phyloP scores from a whole-genome alignment of 1,140 invertebrate genomes.

The Luehdorfia chinensis region DNA sequence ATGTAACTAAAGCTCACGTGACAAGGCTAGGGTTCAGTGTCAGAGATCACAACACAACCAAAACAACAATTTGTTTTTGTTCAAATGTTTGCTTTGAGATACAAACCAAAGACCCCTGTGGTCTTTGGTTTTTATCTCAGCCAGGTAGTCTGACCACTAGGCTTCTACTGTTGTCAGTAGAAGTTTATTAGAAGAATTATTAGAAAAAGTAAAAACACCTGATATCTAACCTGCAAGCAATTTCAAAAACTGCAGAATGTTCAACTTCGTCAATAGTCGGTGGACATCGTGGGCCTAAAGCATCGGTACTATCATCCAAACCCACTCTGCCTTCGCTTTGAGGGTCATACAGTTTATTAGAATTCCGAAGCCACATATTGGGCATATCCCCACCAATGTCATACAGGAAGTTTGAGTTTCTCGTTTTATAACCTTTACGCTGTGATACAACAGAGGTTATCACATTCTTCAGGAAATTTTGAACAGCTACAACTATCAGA shows the following conservation, averaged over 20 bases:
- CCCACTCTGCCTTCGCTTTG: slow-evolving; percentile 70
- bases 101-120: no score
- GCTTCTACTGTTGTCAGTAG: no score
- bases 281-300: slow-evolving; percentile 67
- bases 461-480: slow-evolving; percentile 87
- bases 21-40: no score
- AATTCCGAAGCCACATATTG: slow-evolving; percentile 84
- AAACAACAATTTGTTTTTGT: no score
- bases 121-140: no score
- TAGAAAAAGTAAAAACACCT: no score
- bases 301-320: slow-evolving; percentile 71
- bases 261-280: slow-evolving; percentile 75
- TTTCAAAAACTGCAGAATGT: slow-evolving; percentile 62
- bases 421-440: slow-evolving; percentile 83
- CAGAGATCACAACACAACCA: no score
- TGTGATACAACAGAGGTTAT: slow-evolving; percentile 83
- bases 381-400: slow-evolving; percentile 84
- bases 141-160: no score
- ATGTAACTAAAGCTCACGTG: no score
- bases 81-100: no score
- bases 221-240: slow-evolving; percentile 73
- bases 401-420: slow-evolving; percentile 83
- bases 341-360: slow-evolving; percentile 65
- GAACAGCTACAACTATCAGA: slow-evolving; percentile 84
- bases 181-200: no score